A percentile compares a stretch with the other conserved stretches of the same genome.
Conservation (phyloP, 37 sponge, comb jelly and placozoan genomes). For the Hormiphora californensis region DNA sequence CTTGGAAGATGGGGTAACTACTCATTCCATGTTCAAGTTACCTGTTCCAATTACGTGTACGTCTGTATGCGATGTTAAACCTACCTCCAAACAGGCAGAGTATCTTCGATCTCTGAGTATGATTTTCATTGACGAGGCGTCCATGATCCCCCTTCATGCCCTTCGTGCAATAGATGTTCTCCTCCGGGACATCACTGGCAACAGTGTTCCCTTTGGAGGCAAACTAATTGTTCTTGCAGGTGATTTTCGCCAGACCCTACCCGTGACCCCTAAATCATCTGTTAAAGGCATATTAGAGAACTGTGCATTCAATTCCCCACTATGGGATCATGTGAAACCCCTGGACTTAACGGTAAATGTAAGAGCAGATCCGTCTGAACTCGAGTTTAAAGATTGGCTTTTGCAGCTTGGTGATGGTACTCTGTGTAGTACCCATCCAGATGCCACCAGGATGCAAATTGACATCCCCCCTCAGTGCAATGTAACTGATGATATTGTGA, state of each 20-base stretch:
- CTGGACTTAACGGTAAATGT: background rate
- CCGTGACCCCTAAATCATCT: background rate
- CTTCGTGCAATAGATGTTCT: slow-evolving; percentile 6
- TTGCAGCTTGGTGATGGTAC: background rate
- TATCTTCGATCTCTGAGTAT: background rate
- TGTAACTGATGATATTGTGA: background rate
- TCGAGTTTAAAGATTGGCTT: background rate
- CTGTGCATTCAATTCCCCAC: background rate
- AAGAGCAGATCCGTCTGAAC: slow-evolving; percentile 16
- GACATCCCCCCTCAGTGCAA: slow-evolving; percentile 3
- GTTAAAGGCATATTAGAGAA: background rate
- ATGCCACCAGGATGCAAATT: background rate
- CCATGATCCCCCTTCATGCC: slow-evolving; percentile 37
- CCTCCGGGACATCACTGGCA: background rate
- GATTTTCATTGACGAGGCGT: background rate
- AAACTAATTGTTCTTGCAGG: slow-evolving; percentile 3
- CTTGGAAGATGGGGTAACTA: background rate
- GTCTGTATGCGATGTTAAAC: background rate
- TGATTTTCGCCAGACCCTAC: slow-evolving; percentile 3
- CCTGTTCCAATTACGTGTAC: background rate
- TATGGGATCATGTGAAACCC: background rate
- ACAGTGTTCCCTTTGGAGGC: background rate
- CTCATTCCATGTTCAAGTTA: background rate
- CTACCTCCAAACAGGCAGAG: background rate
- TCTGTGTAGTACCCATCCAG: background rate